These are phyloP conservation scores for Tanaodytes sp. DNA, from an alignment of 2,888 invertebrate species.

Conservation along the genomic window DNA sequence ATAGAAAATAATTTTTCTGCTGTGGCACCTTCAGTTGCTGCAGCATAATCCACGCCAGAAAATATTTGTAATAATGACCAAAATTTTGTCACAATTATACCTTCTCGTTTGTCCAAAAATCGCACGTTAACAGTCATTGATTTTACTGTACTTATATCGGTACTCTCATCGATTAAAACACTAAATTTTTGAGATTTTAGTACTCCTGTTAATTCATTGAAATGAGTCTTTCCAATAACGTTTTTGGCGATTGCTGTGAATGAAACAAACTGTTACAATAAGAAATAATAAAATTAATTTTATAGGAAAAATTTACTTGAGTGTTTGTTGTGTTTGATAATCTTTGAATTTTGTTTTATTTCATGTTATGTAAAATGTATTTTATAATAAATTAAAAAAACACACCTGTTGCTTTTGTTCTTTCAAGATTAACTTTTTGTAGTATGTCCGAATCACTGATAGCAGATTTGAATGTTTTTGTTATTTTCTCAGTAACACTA, in stretches of 20 bases:
- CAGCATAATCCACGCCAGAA: not conserved
- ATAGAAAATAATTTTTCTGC: conserved; percentile 10
- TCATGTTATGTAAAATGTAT: too few species aligned
- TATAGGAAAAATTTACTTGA: too few species aligned
- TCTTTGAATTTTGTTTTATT: too few species aligned
- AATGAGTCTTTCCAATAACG: not conserved
- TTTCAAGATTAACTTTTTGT: conserved; percentile 5
- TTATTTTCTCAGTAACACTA: conserved; percentile 5
- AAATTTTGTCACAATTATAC: not conserved
- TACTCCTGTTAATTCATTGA: not conserved
- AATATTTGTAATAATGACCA: not conserved
- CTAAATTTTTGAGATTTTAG: not conserved
- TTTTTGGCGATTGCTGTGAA: not conserved
- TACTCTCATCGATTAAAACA: conserved; percentile 33
- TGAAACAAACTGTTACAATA: too few species aligned
- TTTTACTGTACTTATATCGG: conserved; percentile 26
- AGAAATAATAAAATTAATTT: too few species aligned
- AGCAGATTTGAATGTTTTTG: conserved; percentile 8
- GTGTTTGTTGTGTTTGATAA: too few species aligned
- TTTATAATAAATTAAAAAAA: too few species aligned
- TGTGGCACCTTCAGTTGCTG: conserved; percentile 20
- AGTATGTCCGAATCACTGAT: conserved; percentile 1
- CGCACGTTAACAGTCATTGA: conserved; percentile 19
- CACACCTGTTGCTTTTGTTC: conserved; percentile 17
- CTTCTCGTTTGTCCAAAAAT: conserved; percentile 12